Evolutionary conservation across 2,113 vertebrate species (phyloP).

Genomic region (Phoenicopterus ruber): DNA sequence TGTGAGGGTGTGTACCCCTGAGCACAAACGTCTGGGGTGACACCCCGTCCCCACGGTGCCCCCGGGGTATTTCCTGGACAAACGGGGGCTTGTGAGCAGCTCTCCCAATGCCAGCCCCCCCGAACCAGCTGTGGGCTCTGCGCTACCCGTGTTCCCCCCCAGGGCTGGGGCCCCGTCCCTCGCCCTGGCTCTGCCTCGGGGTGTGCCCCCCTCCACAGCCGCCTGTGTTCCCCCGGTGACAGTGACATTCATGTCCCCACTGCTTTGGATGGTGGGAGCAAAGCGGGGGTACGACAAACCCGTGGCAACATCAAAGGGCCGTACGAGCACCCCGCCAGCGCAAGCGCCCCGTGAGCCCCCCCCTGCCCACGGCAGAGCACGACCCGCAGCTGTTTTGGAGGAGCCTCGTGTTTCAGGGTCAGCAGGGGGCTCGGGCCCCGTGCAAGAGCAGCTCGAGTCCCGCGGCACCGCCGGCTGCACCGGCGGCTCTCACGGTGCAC

Average conservation of each 20-base stretch:
- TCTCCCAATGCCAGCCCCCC: too few relatives aligned
- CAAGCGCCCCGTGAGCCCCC: rapidly evolving
- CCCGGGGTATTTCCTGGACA: background rate
- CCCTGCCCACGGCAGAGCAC: rapidly evolving
- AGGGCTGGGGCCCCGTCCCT: background rate
- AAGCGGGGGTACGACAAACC: rapidly evolving
- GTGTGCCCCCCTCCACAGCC: background rate
- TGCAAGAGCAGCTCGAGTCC: background rate
- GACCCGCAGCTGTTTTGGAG: background rate
- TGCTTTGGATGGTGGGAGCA: background rate
- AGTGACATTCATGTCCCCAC: rapidly evolving
- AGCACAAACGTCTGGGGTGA: background rate
- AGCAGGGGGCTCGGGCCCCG: rapidly evolving
- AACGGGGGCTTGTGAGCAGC: background rate
- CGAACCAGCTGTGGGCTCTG: background rate
- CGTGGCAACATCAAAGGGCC: background rate
- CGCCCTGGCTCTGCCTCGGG: background rate
- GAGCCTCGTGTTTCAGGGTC: background rate
- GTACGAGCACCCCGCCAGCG: rapidly evolving
- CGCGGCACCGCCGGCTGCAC: background rate
- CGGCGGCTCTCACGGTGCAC: rapidly evolving
- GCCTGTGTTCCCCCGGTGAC: rapidly evolving
- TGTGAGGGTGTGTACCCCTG: background rate
- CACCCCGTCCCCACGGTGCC: background rate
- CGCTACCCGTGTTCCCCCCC: background rate